These are phyloP conservation scores for Fundulus diaphanus DNA, from an alignment of 2,797 vertebrate species.

Conservation along the genomic window DNA sequence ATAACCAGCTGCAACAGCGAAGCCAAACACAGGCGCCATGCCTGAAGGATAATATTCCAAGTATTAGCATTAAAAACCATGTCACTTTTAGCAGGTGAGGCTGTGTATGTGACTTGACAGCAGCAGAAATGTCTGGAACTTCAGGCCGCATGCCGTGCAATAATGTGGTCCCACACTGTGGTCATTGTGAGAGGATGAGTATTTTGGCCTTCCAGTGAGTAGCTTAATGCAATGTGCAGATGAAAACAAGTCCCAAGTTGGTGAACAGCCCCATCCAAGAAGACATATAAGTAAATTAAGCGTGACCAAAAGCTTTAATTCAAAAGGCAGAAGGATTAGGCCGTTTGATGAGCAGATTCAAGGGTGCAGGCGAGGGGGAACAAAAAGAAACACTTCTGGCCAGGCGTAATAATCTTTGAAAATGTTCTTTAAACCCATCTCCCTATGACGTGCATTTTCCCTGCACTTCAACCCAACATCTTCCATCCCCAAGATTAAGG, in stretches of 20 bases:
- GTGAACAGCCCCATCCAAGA: slow-evolving; percentile 77
- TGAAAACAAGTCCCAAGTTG: slow-evolving; percentile 78
- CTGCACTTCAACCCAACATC: slow-evolving; percentile 78
- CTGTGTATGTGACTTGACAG: slow-evolving; percentile 34
- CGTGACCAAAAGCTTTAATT: slow-evolving; percentile 84
- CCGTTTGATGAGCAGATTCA: slow-evolving; percentile 86
- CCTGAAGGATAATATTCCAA: too few relatives aligned
- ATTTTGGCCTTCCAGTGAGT: slow-evolving; percentile 52
- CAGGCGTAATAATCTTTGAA: slow-evolving; percentile 81
- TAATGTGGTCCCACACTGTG: slow-evolving; percentile 41
- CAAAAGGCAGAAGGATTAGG: slow-evolving; percentile 80
- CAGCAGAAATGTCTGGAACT: slow-evolving; percentile 13
- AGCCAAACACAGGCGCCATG: too few relatives aligned
- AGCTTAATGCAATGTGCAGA: slow-evolving; percentile 65
- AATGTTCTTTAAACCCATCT: slow-evolving; percentile 81
- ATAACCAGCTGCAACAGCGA: too few relatives aligned
- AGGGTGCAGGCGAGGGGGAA: slow-evolving; percentile 77
- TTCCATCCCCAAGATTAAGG: slow-evolving; percentile 78
- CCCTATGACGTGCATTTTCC: slow-evolving; percentile 77
- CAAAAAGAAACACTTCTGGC: slow-evolving; percentile 83
- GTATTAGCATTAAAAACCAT: slow-evolving; percentile 22
- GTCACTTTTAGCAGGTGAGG: slow-evolving; percentile 33
- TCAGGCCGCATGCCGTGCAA: slow-evolving; percentile 31
- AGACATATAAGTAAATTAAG: slow-evolving; percentile 86
- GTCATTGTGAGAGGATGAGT: slow-evolving; percentile 65